Conservation (phyloP, 1,140 invertebrate species). For the Globodera rostochiensis region DNA sequence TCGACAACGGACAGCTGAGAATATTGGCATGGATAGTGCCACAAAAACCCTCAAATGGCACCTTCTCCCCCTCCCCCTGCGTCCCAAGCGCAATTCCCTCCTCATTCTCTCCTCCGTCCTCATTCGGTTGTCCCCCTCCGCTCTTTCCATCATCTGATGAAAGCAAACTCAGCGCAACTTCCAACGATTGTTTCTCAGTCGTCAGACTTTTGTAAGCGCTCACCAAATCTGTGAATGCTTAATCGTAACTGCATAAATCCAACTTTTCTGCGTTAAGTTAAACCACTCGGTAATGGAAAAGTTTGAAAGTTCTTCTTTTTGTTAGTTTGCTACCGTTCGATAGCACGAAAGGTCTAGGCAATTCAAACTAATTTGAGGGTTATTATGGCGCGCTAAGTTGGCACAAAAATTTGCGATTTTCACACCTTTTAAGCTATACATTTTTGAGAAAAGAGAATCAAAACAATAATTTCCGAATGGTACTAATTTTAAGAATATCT, state of each 20-base stretch:
- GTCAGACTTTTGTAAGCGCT: conserved; percentile 50
- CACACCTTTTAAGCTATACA: no score
- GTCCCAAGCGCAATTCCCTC: neutral
- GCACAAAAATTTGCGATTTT: no score
- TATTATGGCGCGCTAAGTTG: no score
- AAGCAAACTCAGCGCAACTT: conserved; percentile 43
- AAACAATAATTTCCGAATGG: no score
- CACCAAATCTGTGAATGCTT: conserved; percentile 45
- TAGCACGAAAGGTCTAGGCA: no score
- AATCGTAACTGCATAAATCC: neutral
- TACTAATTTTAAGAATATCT: no score
- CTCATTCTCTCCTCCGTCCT: neutral
- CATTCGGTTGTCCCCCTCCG: neutral
- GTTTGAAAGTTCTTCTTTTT: no score
- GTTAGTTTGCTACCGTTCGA: no score
- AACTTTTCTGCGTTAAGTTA: no score
- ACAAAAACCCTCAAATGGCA: conserved; percentile 1
- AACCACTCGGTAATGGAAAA: no score
- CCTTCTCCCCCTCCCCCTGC: neutral
- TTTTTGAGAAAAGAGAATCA: no score
- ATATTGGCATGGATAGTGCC: neutral
- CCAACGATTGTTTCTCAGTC: conserved; percentile 48
- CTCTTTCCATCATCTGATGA: neutral
- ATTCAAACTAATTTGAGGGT: no score
- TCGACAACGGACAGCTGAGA: conserved; percentile 21